Evolutionary conservation across 2,113 vertebrate genomes (phyloP).

Genomic region (Zootoca vivipara): DNA sequence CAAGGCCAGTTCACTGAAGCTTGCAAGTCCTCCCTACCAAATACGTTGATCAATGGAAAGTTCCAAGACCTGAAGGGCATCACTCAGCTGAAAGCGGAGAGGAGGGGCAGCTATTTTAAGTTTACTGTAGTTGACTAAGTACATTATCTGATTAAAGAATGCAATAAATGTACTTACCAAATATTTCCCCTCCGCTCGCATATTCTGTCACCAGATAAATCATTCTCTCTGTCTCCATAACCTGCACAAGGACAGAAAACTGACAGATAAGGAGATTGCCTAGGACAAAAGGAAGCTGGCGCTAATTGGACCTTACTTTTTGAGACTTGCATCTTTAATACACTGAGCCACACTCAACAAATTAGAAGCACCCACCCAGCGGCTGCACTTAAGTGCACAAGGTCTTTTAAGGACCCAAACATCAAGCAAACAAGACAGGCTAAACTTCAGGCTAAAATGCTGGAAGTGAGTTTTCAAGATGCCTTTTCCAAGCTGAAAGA

Average conservation of each 20-base stretch:
- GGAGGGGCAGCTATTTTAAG: slow-evolving; percentile 47
- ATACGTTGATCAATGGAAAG: slow-evolving; percentile 19
- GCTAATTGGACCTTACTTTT: background rate
- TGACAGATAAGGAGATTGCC: slow-evolving; percentile 54
- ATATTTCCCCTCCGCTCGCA: slow-evolving; percentile 98
- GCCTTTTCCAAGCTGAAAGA: background rate
- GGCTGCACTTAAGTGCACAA: rapidly evolving
- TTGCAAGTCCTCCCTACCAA: background rate
- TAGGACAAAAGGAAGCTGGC: background rate
- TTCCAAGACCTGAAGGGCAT: slow-evolving; percentile 44
- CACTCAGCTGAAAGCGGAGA: slow-evolving; percentile 38
- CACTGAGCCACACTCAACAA: background rate
- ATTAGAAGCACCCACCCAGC: background rate
- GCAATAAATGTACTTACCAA: slow-evolving; percentile 85
- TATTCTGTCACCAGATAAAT: slow-evolving; percentile 99
- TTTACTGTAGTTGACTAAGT: slow-evolving; percentile 23
- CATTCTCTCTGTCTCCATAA: slow-evolving; percentile 98
- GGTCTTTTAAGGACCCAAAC: rapidly evolving
- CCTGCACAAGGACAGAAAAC: slow-evolving; percentile 80
- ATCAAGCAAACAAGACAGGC: background rate
- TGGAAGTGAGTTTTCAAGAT: background rate
- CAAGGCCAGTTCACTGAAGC: background rate
- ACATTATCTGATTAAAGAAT: slow-evolving; percentile 67
- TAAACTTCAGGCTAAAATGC: no score
- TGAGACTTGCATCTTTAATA: background rate